Percentiles rank a stretch among this genome's conserved stretches.
phyloP scores from a whole-genome alignment of 2,113 vertebrate genomes.

The Hymenochirus boettgeri region DNA sequence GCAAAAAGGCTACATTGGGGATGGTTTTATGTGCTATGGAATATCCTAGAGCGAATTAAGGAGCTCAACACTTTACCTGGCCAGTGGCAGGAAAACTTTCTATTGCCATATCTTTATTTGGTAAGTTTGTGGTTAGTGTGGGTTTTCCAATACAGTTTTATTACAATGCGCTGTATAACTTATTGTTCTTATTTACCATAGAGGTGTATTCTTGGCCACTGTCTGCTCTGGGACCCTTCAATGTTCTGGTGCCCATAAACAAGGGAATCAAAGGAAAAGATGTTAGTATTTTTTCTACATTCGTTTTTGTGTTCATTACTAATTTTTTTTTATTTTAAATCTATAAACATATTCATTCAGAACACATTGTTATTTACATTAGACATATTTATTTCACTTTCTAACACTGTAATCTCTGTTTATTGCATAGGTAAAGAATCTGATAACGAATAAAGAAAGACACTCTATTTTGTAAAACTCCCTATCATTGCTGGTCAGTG shows the following conservation, averaged over 20 bases:
- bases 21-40: slow-evolving; percentile 77
- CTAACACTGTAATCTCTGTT: background rate
- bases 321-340: no score
- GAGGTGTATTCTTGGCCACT: slow-evolving; percentile 71
- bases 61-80: slow-evolving; percentile 74
- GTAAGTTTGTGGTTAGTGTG: slow-evolving; percentile 53
- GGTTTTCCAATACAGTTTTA: background rate
- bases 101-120: slow-evolving; percentile 69
- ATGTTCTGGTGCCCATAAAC: slow-evolving; percentile 77
- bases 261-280: slow-evolving; percentile 66
- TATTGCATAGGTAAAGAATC: slow-evolving; percentile 60
- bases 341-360: no score
- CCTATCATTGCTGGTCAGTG: slow-evolving; percentile 80
- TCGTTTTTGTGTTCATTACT: no score
- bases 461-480: slow-evolving; percentile 76
- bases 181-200: slow-evolving; percentile 38
- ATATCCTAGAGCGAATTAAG: slow-evolving; percentile 74
- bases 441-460: slow-evolving; percentile 61
- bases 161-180: slow-evolving; percentile 2
- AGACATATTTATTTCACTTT: background rate
- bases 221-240: slow-evolving; percentile 80
- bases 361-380: no score
- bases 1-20: slow-evolving; percentile 70
- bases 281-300: slow-evolving; percentile 57
- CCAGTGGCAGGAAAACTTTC: slow-evolving; percentile 77